phyloP scores from a whole-genome alignment of 2,888 invertebrate genomes.

The Synanthedon vespiformis region DNA sequence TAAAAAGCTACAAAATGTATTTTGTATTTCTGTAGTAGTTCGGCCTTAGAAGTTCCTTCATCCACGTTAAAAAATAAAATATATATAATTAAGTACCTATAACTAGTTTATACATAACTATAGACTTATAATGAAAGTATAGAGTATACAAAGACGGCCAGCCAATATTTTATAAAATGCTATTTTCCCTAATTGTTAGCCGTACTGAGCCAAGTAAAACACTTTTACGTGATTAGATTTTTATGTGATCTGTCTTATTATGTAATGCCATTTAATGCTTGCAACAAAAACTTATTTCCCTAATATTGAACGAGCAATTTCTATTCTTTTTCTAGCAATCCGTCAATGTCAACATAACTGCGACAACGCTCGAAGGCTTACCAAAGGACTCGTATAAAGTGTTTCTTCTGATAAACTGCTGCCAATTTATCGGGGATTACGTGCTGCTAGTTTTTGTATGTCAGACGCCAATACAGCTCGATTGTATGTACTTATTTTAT shows the following conservation, averaged over 20 bases:
- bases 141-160: no score
- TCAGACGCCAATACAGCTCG: background rate
- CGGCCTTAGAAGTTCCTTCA: no score
- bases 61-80: no score
- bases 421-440: conserved; percentile 1
- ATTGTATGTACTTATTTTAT: background rate
- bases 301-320: conserved; percentile 1
- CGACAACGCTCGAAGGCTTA: conserved; percentile 1
- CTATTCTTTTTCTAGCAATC: conserved; percentile 7
- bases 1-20: no score
- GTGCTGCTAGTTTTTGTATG: background rate
- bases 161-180: no score
- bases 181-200: no score
- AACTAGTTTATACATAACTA: no score
- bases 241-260: background rate
- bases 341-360: conserved; percentile 8
- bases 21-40: no score
- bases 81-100: no score
- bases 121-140: no score
- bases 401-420: background rate
- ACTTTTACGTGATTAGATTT: background rate
- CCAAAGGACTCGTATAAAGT: conserved; percentile 1
- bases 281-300: conserved; percentile 3
- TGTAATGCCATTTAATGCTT: background rate
- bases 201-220: no score